Base-by-base conservation (phyloP, 2,113 vertebrate genomes). In the Nesoenas mayeri region DNA sequence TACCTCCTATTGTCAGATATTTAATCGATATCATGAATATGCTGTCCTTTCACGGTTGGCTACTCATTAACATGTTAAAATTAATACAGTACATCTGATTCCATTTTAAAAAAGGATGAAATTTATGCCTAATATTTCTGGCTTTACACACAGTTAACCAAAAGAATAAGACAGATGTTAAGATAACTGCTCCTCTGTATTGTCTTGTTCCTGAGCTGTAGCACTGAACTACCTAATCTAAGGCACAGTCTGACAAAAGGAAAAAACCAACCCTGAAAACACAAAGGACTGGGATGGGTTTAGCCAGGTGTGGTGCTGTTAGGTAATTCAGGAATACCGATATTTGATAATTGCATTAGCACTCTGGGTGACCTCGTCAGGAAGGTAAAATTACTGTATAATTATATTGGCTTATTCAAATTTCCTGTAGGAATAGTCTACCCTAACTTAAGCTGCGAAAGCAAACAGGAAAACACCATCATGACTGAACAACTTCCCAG, bases 321-420 rank as follows among this genome's bases (percentile, higher is more conserved):
- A 47, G 16, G 72, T 28, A 62, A 82, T 12, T 1, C 3, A 47
- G 65, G 79, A 86, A 81, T 12, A 85, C 70, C 65, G 47, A 5
- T 15, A 77, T 36, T 25, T 82, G 70, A 36, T 69, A 96, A 97
- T 61, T 56, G 73, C 78, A 92, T 93, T 97, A 94, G 91, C 84
- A 93, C 93, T 95, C 78, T 32, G 36, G 5, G 48, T 82, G 91
- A 96, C 96, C 96, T 40, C 8, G 2, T 34, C 93, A 96, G 87
- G 91, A 91, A 97, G 89, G 91, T 72, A 96, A 87, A 92, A 92
- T 85, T 77, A 54, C 70, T 79, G 5, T 19, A 15, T 94, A 96
- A 96, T 96, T 89, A 50, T 44, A 96, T 88, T 85, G 94, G 80
- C 74, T 91, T 6, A 79, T 88, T 85, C 83, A 50, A 65, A 94